A percentile compares a stretch with the other conserved stretches of the same genome.
Conservation (phyloP, 2,113 vertebrate species). For the Rhinolophus ferrumequinum region DNA sequence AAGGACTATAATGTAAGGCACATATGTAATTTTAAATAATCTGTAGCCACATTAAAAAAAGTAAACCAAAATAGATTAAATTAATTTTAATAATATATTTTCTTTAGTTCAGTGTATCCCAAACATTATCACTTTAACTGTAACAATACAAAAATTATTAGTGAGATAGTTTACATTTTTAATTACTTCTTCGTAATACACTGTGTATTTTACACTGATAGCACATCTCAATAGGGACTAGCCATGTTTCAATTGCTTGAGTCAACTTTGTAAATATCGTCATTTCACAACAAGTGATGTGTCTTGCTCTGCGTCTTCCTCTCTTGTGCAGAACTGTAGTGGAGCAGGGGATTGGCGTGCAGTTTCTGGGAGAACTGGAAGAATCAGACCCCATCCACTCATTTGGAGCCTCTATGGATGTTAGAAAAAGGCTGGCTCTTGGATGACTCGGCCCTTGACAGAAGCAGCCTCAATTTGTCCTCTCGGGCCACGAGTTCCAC, state of each 20-base stretch:
- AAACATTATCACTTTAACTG: not conserved
- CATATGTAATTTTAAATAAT: not conserved
- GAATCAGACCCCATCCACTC: not conserved
- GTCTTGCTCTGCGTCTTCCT: not conserved
- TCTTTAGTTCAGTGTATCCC: not conserved
- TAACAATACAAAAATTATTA: not conserved
- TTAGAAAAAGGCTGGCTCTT: not conserved
- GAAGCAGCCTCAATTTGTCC: fast-evolving
- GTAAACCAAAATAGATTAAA: not conserved
- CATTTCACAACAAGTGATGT: not conserved
- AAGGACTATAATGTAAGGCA: not conserved
- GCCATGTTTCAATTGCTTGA: not conserved
- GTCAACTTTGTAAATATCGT: not conserved
- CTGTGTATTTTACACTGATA: not conserved
- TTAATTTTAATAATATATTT: conserved; percentile 28
- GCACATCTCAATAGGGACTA: not conserved
- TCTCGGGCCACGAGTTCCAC: not conserved
- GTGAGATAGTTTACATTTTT: not conserved
- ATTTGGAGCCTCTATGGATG: not conserved
- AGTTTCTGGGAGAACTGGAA: not conserved
- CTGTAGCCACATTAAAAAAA: not conserved
- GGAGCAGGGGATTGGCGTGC: not conserved
- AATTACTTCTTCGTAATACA: not conserved
- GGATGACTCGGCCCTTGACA: not conserved
- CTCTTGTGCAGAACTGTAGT: not conserved